Base-by-base conservation (phyloP, 2,888 invertebrate genomes). In the Orthosia cruda region DNA sequence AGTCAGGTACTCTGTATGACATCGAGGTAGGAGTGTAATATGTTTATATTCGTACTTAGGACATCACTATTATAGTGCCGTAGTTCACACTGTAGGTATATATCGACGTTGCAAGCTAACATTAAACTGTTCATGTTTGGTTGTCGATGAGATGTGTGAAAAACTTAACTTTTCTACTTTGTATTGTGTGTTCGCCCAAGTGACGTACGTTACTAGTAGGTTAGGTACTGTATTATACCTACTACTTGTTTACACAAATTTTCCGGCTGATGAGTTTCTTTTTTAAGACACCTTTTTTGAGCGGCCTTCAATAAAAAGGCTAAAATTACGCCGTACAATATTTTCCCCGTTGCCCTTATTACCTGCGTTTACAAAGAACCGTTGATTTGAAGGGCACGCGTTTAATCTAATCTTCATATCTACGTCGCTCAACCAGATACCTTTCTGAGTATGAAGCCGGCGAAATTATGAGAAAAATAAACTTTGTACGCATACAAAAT, bases 331-430 rank as follows among this genome's bases (percentile, higher is more conserved):
- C 15, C 71, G 12, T 67, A 69, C 16, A 62, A 76, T 69, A 79
- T 80, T 64, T 75, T 74, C 32, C 54, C 61, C 50, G n/a, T 72
- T 71, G 61, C 66, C 40, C 72, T 74, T 77, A 79, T 76, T 77
- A 68, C 74, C 72, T 77, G 67, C 75, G 58, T 85, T 80, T 66
- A 64, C 72, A 80, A 77, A 72, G 66, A 83, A 64, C 75, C 74
- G 80, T 83, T 87, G 87, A 87, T 85, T 85, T 76, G 85, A 78
- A 78, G 76, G 76, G 69, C 74, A 72, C 72, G 62, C 75, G 74
- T 87, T 87, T 85, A 83, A 86, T 87, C 78, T 77, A 87, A 87
- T 87, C 69, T 85, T 74, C 85, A 26, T 26, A 26, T 26, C 26
- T 3, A 26, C 26, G 26, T 26, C 26, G 26, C 26, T 26, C 26